Evolutionary conservation across 35 echinoderm and acorn worm genomes (phyloP), one percentile per base, ranked within the genome.

Genomic region (Stichopus chloronotus): DNA sequence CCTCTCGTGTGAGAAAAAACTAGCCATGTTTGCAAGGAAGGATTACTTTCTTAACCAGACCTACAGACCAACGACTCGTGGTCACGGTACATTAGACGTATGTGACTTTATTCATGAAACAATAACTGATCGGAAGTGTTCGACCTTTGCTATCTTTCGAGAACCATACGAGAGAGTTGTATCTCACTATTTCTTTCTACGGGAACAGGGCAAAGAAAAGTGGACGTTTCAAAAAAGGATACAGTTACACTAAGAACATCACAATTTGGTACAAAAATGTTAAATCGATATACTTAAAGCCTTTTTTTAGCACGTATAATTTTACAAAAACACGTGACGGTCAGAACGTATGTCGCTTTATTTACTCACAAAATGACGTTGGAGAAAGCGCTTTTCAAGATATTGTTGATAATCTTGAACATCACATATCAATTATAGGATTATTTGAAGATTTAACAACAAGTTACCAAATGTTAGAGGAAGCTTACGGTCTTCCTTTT

Each of bases 371-470:
- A 6, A 53, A 53, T 14, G 11, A 12, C 9, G 56, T 57, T 30
- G 84, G 30, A 43, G 30, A 65, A 21, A 6, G 9, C 5, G 10
- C 5, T 5, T 16, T 20, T 7, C 9, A 59, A 7, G 84, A 60
- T 14, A 14, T 87, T 9, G 24, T 87, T 21, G 86, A 88, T 72
- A 88, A 72, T 72, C 63, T 88, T 8, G 86, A 88, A 0, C 63
- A 88, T 24, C 86, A 88, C 43, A 23, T 88, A 12, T 88, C 86
- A 8, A 20, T 88, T 14, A 24, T 88, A 16, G 86, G 86, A 16
- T 72, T 88, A 63, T 9, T 53, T 5, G 86, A 88, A 10, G 59
- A 88, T 30, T 13, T 88, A 59, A 9, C 21, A 52, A 21, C 63
- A 13, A 88, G 55, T 53, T 88, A 68, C 59, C 2, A 52, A 24